Evolutionary conservation across 2,888 invertebrate genomes (phyloP), one percentile per base, ranked within the genome.

Genomic region (Brassicogethes aeneus): DNA sequence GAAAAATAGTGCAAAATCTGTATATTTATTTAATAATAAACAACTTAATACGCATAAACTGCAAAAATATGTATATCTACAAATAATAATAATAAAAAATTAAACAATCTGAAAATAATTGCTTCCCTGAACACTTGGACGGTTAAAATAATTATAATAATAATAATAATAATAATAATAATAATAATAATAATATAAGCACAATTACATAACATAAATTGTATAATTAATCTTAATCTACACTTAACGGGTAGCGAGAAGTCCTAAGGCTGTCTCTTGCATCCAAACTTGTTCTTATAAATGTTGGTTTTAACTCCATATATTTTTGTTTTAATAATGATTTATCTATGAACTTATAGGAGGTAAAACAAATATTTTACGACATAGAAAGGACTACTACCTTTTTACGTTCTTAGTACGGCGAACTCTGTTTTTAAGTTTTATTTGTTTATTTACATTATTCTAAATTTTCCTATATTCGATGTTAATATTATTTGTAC

Each of bases 81-180:
- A n/a, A n/a, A n/a, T n/a, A n/a, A n/a, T n/a, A n/a, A n/a, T n/a
- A n/a, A n/a, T n/a, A n/a, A n/a, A n/a, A n/a, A n/a, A n/a, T n/a
- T n/a, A n/a, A n/a, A n/a, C n/a, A n/a, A n/a, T n/a, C n/a, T n/a
- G n/a, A n/a, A n/a, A n/a, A 23, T 23, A 23, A 23, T 23, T 32
- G 5, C 14, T 32, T 60, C 60, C 60, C 60, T 59, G 60, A 60
- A 60, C 59, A 59, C 59, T 56, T 58, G 60, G 60, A 60, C 59
- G 59, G 59, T 52, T 36, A 38, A 37, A 30, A 15, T n/a, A n/a
- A n/a, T n/a, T n/a, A n/a, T n/a, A n/a, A n/a, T n/a, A n/a, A n/a
- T n/a, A n/a, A n/a, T n/a, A n/a, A n/a, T n/a, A n/a, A n/a, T n/a
- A n/a, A n/a, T n/a, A n/a, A n/a, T n/a, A n/a, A n/a, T n/a, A n/a